phyloP scores from a whole-genome alignment of 2,113 vertebrate species.

The Embiotoca jacksoni region DNA sequence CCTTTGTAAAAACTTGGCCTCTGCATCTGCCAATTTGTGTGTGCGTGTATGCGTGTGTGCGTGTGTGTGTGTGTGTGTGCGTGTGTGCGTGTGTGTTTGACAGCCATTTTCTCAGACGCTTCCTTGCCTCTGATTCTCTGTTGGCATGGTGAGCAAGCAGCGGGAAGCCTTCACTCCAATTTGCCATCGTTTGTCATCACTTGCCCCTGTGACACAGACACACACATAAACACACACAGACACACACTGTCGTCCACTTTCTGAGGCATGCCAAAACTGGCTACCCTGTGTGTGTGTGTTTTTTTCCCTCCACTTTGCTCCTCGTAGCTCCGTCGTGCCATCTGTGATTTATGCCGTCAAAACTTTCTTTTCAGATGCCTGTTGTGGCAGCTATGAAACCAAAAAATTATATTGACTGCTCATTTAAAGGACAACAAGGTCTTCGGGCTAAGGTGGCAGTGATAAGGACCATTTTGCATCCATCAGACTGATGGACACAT shows the following conservation, averaged over 20 bases:
- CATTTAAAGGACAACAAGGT: not conserved
- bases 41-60: constrained; percentile 37
- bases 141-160: constrained; percentile 77
- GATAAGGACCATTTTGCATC: not conserved
- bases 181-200: constrained; percentile 86
- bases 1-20: constrained; percentile 62
- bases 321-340: constrained; percentile 5
- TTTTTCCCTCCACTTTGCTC: constrained; percentile 16
- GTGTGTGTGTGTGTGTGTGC: not conserved
- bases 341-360: constrained; percentile 28
- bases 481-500: not conserved
- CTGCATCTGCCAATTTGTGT: constrained; percentile 45
- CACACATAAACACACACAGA: constrained; percentile 40
- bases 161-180: constrained; percentile 85
- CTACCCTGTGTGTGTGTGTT: constrained; percentile 46
- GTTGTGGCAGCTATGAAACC: not conserved
- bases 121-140: constrained; percentile 73
- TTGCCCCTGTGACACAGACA: constrained; percentile 81
- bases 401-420: not conserved
- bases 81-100: constrained; percentile 60
- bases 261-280: constrained; percentile 33
- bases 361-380: not conserved
- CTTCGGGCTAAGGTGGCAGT: not conserved
- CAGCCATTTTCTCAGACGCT: constrained; percentile 72
- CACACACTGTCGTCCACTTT: constrained; percentile 38